Evolutionary conservation across 2,113 vertebrate genomes (phyloP).

Genomic region (Zosterops pallidus): DNA sequence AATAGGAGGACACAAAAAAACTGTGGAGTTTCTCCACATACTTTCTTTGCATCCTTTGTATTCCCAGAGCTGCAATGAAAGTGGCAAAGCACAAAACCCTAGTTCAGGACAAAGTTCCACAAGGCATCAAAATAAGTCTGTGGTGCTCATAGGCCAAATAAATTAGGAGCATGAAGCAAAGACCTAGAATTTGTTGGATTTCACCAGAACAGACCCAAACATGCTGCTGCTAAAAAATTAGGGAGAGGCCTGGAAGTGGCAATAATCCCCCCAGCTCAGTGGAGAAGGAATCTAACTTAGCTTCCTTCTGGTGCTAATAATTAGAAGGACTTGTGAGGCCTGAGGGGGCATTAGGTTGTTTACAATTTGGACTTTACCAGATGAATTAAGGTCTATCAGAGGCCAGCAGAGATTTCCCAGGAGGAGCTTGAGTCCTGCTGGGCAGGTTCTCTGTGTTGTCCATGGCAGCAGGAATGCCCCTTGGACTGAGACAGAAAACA

Average conservation of each 20-base stretch:
- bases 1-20: background rate
- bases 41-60: background rate
- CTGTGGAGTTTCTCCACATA: background rate
- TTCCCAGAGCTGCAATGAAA: background rate
- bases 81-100: background rate
- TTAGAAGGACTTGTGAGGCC: slow-evolving; percentile 17
- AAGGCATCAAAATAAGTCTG: background rate
- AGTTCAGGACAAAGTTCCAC: background rate
- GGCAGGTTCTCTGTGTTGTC: background rate
- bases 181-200: background rate
- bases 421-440: background rate
- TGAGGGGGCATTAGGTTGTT: background rate
- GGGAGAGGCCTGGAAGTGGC: background rate
- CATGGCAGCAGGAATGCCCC: background rate
- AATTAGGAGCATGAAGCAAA: background rate
- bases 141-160: background rate
- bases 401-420: slow-evolving; percentile 23
- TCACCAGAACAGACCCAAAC: background rate
- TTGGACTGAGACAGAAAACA: background rate
- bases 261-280: background rate
- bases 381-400: slow-evolving; percentile 9
- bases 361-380: slow-evolving; percentile 36
- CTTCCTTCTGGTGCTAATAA: background rate
- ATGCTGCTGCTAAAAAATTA: background rate
- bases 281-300: background rate